Conservation (phyloP, 2,113 vertebrate species). For the Oncorhynchus kisutch region DNA sequence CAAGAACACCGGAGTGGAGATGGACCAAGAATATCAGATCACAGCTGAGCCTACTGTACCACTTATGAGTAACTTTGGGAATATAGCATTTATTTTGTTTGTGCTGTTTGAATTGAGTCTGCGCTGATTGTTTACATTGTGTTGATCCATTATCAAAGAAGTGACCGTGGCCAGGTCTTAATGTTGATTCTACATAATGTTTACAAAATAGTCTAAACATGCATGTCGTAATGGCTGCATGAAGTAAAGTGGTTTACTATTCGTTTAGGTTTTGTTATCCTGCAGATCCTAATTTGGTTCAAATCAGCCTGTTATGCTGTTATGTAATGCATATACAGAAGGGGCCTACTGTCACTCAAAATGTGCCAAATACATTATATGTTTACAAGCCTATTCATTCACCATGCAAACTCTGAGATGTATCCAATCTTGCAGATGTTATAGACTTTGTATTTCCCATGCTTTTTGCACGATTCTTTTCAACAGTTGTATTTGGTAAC, state of each 20-base stretch:
- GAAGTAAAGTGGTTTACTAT: conserved; percentile 59
- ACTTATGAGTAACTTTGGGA: conserved; percentile 7
- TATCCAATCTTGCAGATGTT: conserved; percentile 4
- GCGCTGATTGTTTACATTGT: conserved; percentile 47
- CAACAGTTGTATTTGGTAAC: background rate
- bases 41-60: conserved; percentile 30
- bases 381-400: background rate
- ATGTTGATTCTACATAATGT: conserved; percentile 47
- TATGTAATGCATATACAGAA: conserved; percentile 25
- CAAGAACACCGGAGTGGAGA: conserved; percentile 60
- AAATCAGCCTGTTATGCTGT: conserved; percentile 28
- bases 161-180: conserved; percentile 22
- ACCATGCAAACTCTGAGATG: background rate
- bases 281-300: conserved; percentile 27
- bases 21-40: conserved; percentile 56
- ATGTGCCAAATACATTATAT: conserved; percentile 58
- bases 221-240: conserved; percentile 74
- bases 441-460: background rate
- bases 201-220: conserved; percentile 61
- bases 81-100: conserved; percentile 52
- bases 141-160: conserved; percentile 13
- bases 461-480: conserved; percentile 2
- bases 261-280: conserved; percentile 39
- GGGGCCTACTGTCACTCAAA: conserved; percentile 25
- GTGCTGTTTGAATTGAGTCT: conserved; percentile 41